Evolutionary conservation across 2,888 invertebrate species (phyloP).

Genomic region (Tiphia femorata): DNA sequence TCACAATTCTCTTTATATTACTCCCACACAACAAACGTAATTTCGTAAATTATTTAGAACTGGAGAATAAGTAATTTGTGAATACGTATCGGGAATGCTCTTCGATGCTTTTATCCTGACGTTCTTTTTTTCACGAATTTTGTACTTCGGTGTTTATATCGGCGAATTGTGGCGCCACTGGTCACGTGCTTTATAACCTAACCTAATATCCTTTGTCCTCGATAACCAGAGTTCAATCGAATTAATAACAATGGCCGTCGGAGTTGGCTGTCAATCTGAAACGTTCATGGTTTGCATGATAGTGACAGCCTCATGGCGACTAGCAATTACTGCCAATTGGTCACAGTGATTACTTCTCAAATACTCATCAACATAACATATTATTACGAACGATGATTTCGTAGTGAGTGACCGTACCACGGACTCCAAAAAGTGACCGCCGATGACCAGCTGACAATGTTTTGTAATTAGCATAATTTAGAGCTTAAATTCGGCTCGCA

Average conservation of each 20-base stretch:
- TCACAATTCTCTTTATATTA: too few species aligned
- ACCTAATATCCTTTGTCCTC: conserved; percentile 44
- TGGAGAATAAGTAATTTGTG: too few species aligned
- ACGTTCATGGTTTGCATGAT: conserved; percentile 41
- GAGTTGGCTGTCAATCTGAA: conserved; percentile 49
- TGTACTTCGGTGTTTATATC: too few species aligned
- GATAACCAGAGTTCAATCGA: conserved; percentile 32
- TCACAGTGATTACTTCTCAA: conserved; percentile 22
- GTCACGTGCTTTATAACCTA: conserved; percentile 40
- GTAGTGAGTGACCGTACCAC: conserved; percentile 30
- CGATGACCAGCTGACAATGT: conserved; percentile 55
- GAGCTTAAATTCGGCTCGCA: background rate
- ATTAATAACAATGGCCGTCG: conserved; percentile 57
- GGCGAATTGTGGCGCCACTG: conserved; percentile 35
- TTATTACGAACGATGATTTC: conserved; percentile 26
- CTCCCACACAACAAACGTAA: too few species aligned
- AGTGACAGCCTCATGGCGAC: conserved; percentile 32
- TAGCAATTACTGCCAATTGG: conserved; percentile 26
- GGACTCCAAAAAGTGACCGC: conserved; percentile 27
- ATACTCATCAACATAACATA: conserved; percentile 13
- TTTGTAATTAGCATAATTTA: conserved; percentile 46
- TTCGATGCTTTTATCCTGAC: too few species aligned
- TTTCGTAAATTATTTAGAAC: too few species aligned
- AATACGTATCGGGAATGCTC: too few species aligned
- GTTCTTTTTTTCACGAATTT: too few species aligned